Conservation (phyloP, 1,140 invertebrate genomes). For the Drosophila kikkawai region DNA sequence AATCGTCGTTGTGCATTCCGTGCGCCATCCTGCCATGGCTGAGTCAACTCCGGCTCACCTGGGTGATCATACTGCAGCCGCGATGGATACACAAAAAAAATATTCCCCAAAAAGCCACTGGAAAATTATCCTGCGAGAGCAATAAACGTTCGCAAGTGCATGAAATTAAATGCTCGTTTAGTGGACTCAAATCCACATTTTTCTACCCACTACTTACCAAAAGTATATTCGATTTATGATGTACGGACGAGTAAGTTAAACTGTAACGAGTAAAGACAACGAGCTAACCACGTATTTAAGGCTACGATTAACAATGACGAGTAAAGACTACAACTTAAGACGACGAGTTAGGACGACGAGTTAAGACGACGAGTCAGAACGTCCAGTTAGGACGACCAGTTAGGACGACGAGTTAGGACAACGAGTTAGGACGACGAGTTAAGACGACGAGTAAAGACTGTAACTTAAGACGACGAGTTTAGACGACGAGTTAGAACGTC, state of each 20-base stretch:
- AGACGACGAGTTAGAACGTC: neutral
- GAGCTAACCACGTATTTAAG: neutral
- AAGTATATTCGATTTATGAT: conserved; percentile 3
- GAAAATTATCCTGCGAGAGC: conserved; percentile 62
- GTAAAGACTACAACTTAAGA: too few species aligned
- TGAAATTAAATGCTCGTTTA: conserved; percentile 66
- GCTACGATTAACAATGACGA: too few species aligned
- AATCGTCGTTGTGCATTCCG: neutral
- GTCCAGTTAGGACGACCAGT: too few species aligned
- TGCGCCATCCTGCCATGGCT: neutral
- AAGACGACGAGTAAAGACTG: too few species aligned
- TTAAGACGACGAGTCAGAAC: neutral
- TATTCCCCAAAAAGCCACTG: neutral
- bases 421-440: too few species aligned
- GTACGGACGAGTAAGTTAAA: neutral
- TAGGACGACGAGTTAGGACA: too few species aligned
- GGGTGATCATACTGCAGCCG: conserved; percentile 22
- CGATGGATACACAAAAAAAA: neutral
- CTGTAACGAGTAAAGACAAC: neutral
- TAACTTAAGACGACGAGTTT: too few species aligned
- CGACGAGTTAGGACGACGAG: neutral
- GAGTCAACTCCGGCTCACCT: conserved; percentile 24
- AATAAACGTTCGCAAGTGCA: conserved; percentile 66
- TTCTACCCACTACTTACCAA: conserved; percentile 8
- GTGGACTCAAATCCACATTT: conserved; percentile 28